Conservation (phyloP, 2,888 invertebrate species). For the Pterobdella sp. region DNA sequence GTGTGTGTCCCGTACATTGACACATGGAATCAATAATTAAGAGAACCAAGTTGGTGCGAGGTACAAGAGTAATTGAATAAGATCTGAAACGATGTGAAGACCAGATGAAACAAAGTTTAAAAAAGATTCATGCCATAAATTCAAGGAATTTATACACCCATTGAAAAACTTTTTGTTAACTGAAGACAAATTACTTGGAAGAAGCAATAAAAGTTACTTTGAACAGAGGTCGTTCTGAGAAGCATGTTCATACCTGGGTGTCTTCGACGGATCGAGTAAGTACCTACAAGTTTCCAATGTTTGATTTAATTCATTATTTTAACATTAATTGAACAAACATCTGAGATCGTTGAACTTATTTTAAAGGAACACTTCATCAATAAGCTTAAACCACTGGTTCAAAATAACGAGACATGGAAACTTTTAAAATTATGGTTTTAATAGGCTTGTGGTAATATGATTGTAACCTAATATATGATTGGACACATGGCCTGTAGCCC, state of each 20-base stretch:
- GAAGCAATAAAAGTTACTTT: slow-evolving; percentile 25
- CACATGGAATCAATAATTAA: slow-evolving; percentile 36
- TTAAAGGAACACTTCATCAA: no score
- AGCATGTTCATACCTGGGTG: slow-evolving; percentile 29
- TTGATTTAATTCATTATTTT: no score
- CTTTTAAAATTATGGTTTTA: no score
- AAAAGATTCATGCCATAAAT: not conserved
- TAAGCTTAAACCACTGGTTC: no score
- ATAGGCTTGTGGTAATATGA: no score
- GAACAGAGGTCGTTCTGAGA: slow-evolving; percentile 32
- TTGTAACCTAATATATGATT: slow-evolving; percentile 29
- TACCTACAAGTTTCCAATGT: no score
- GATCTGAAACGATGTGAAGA: slow-evolving; percentile 30
- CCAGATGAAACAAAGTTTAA: not conserved
- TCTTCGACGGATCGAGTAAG: slow-evolving; percentile 28
- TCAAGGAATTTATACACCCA: no score
- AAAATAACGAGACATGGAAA: no score
- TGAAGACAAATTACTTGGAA: not conserved
- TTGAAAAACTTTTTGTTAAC: not conserved
- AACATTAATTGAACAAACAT: no score
- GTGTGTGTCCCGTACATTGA: slow-evolving; percentile 30
- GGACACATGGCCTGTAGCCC: slow-evolving; percentile 34
- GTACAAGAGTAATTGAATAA: slow-evolving; percentile 35
- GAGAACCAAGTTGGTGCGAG: slow-evolving; percentile 36
- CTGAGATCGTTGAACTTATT: no score